phyloP scores from a whole-genome alignment of 2,797 vertebrate species.

The Urocyon cinereoargenteus region DNA sequence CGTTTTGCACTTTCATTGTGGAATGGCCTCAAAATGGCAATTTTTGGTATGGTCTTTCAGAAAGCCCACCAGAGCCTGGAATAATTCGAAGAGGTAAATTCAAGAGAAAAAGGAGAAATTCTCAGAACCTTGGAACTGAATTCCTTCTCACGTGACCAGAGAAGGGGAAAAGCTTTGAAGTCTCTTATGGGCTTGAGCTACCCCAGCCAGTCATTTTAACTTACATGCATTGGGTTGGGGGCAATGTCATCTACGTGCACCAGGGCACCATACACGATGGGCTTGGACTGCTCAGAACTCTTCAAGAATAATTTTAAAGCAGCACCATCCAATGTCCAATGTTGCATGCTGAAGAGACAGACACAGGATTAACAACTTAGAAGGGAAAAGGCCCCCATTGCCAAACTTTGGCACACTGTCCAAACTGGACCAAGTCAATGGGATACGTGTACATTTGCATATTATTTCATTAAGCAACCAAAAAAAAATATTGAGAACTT shows the following conservation, averaged over 20 bases:
- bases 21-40: constrained; percentile 50
- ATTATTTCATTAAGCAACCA: not conserved
- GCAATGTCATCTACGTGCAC: not conserved
- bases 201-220: not conserved
- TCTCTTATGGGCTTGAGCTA: not conserved
- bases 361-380: not conserved
- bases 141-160: constrained; percentile 24
- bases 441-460: not conserved
- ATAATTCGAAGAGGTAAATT: constrained; percentile 61
- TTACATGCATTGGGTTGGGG: not conserved
- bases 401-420: not conserved
- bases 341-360: not conserved
- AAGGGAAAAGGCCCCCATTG: not conserved
- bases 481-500: not conserved
- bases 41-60: constrained; percentile 43
- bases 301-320: not conserved
- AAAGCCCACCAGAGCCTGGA: constrained; percentile 45
- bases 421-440: not conserved
- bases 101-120: constrained; percentile 52
- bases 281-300: not conserved
- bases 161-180: not conserved
- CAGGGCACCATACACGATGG: too few species aligned
- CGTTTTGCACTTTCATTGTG: constrained; percentile 45
- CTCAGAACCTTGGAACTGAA: not conserved
- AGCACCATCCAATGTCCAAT: not conserved